Evolutionary conservation across 2,888 invertebrate genomes (phyloP).

Genomic region (Euplexia lucipara): DNA sequence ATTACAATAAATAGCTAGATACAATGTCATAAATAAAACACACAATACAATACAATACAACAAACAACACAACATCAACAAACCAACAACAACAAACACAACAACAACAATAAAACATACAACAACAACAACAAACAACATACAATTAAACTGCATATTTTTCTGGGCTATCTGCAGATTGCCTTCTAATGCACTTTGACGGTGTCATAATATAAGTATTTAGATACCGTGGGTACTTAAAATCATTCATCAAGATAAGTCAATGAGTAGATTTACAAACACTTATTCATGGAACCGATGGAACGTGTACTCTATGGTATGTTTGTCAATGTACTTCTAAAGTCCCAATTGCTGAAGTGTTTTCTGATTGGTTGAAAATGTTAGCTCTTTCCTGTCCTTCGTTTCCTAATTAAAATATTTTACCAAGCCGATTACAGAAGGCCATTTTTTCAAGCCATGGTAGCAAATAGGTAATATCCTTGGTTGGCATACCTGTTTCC

Average conservation of each 20-base stretch:
- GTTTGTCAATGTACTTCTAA: not conserved
- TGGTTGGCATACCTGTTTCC: no score
- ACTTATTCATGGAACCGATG: conserved; percentile 4
- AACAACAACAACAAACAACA: no score
- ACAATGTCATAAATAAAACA: no score
- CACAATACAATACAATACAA: no score
- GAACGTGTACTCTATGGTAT: not conserved
- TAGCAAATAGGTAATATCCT: no score
- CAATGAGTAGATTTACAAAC: conserved; percentile 2
- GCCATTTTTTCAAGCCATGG: not conserved
- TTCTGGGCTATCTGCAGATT: not conserved
- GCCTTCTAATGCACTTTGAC: not conserved
- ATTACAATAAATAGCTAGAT: no score
- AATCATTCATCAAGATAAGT: conserved; percentile 7
- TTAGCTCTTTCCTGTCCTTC: not conserved
- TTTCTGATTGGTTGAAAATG: not conserved
- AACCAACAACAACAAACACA: no score
- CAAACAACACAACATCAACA: no score
- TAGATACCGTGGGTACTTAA: not conserved
- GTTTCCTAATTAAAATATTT: not conserved
- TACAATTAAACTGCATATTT: not conserved
- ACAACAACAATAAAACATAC: no score
- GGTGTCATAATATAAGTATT: not conserved
- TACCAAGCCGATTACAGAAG: no score
- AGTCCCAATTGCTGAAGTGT: conserved; percentile 4